Base-by-base conservation (phyloP, 2,113 vertebrate species). In the Halichoeres trimaculatus region DNA sequence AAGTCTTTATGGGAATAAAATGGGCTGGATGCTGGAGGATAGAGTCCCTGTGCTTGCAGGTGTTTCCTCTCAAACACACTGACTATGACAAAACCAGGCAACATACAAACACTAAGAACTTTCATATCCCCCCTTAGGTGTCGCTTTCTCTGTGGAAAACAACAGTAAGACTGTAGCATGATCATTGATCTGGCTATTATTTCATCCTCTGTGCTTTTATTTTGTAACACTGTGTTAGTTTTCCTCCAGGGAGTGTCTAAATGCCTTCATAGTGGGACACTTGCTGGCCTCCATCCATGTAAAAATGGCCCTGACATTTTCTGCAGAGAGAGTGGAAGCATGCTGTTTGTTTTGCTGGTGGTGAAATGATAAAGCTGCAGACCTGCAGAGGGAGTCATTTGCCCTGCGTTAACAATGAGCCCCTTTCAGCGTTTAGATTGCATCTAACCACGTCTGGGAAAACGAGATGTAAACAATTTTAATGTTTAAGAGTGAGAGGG, bases 361-460 rank as follows among this genome's bases (percentile, higher is more conserved):
- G 19, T 60, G 5, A 47, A n/a, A 75, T 40, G 17, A 53, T 38
- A 14, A 43, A 45, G 56, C 43, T 45, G 63, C 35, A 41, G 56
- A 54, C 1, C 67, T 19, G n/a, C 34, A 35, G 69, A 67, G 16
- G 62, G 52, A 71, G 10, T 13, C 53, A 41, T 45, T 5, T 68
- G 66, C 59, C 68, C 57, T 6, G 6, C 41, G 51, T 56, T 71
- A 74, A 91, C 90, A 92, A 90, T 82, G 80, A 61, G 52, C 10
- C 36, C 87, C 83, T 80, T 91, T 89, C 84, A 85, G 36, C 66
- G 68, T 82, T 80, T 64, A 71, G 93, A 92, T 93, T 83, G 70
- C 68, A 92, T 92, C 91, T 81, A 53, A 81, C 76, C 74, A 74
- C 73, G 85, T 88, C 87, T 92, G 89, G 88, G 75, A 85, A 90